Conservation (phyloP, 2,113 vertebrate species). For the Cavia porcellus region DNA sequence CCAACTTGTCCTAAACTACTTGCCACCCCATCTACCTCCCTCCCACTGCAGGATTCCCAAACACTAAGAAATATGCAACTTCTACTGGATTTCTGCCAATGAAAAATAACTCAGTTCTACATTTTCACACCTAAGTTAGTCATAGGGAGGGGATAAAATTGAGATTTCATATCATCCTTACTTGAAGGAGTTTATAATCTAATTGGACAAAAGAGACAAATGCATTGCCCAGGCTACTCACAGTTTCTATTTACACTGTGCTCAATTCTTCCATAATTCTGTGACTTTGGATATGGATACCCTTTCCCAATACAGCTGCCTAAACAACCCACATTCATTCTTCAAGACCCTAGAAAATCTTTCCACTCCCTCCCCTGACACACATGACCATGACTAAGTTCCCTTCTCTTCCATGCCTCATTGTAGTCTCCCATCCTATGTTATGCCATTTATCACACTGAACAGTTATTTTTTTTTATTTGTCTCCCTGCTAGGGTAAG, state of each 20-base stretch:
- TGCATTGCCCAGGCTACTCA: not conserved
- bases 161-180: conserved; percentile 25
- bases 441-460: conserved; percentile 48
- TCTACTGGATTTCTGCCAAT: not conserved
- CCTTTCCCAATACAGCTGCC: not conserved
- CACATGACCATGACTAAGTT: conserved; percentile 4
- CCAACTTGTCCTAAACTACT: not conserved
- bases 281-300: not conserved
- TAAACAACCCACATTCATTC: conserved; percentile 33
- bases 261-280: not conserved
- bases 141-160: not conserved
- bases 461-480: conserved; percentile 49
- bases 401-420: not conserved
- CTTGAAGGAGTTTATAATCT: not conserved
- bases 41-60: not conserved
- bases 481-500: conserved; percentile 61
- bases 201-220: conserved; percentile 8
- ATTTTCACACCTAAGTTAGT: not conserved
- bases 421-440: conserved; percentile 3
- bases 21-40: not conserved
- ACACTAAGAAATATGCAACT: not conserved
- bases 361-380: not conserved
- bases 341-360: conserved; percentile 54
- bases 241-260: not conserved
- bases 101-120: not conserved